Base-by-base conservation (phyloP, 2,113 vertebrate species). In the Australoheros scitulus region DNA sequence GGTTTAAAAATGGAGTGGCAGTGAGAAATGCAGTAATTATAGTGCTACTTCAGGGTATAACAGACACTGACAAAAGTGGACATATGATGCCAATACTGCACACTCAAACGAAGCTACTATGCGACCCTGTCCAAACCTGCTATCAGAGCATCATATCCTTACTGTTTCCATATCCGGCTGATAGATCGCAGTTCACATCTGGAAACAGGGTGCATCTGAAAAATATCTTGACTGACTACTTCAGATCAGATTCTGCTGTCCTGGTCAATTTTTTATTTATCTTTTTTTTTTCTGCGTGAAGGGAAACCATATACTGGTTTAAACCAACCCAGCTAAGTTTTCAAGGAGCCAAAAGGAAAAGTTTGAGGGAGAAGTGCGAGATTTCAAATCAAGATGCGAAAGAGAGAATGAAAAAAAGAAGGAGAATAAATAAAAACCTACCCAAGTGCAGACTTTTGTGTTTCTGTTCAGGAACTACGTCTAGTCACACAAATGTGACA, bases 81-180 rank as follows among this genome's bases (percentile, higher is more conserved):
- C 58, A 76, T 72, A 34, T 70, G 61, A 78, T 5, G 61, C 15
- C 32, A 36, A 22, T 38, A 43, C 83, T 61, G 38, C 75, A 82
- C 60, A 76, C 75, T 74, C 50, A 77, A 80, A 55, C 76, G 17
- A n/a, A 61, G 74, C 61, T 64, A 34, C 68, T 55, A 81, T 18
- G 32, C 68, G 68, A 79, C 80, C 38, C 65, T 24, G 47, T 65
- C 47, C 56, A 72, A 47, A 63, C 60, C 50, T 20, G n/a, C 11
- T 85, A 77, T 91, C 86, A 79, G 22, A 77, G 77, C 52, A 90
- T 87, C 78, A 85, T 82, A 88, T 82, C 82, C 77, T 6, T 79
- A 63, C 70, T 64, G 15, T 77, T 81, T 60, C 60, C 61, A 61
- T 84, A 77, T 77, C 78, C 17, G 61, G 57, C 77, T 68, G 47